Conservation (phyloP, 2,888 invertebrate species). For the Chorisops tibialis region DNA sequence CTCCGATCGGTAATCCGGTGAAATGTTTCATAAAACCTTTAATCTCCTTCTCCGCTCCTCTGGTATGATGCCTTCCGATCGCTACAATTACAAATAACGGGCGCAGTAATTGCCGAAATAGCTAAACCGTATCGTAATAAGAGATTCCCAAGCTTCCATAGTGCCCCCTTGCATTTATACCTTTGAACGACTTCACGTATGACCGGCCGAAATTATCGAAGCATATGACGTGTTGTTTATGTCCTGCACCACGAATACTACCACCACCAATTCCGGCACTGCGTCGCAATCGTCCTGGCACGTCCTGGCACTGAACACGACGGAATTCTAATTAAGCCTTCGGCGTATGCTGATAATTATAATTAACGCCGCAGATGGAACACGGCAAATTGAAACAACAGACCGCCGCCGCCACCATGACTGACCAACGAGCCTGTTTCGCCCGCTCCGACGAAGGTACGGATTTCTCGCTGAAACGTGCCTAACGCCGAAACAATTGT, state of each 20-base stretch:
- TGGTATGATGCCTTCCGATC: too few relatives aligned
- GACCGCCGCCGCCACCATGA: conserved; percentile 17
- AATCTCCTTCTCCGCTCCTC: too few relatives aligned
- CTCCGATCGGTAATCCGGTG: too few relatives aligned
- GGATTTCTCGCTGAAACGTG: neutral
- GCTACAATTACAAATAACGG: too few relatives aligned
- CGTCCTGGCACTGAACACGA: neutral
- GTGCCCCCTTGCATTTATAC: neutral
- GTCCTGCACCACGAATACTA: neutral
- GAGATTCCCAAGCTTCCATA: neutral
- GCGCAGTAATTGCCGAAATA: neutral
- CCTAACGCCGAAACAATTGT: conserved; percentile 13
- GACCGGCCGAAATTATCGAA: neutral
- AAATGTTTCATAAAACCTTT: too few relatives aligned
- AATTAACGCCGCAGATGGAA: conserved; percentile 30
- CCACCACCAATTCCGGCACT: neutral
- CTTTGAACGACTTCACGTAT: neutral
- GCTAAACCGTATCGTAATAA: conserved; percentile 6
- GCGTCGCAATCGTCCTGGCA: neutral
- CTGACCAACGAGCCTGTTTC: neutral
- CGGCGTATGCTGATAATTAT: conserved; percentile 31
- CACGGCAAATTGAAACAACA: conserved; percentile 31
- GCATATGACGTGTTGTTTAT: neutral
- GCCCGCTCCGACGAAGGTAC: too few relatives aligned
- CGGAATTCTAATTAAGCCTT: conserved; percentile 25